Evolutionary conservation across 2,888 invertebrate species (phyloP).

Genomic region (Hedychridium roseum): DNA sequence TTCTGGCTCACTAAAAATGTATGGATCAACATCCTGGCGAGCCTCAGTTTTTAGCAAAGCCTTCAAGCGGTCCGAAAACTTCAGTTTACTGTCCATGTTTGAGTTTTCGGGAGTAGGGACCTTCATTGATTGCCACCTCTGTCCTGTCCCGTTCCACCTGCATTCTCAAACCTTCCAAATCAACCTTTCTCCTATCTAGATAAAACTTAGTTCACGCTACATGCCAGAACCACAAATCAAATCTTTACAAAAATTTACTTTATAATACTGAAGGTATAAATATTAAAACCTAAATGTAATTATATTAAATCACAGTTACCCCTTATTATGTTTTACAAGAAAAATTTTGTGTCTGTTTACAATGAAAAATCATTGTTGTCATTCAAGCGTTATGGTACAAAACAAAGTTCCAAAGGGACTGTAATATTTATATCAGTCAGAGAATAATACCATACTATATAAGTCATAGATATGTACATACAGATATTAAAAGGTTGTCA

Average conservation of each 20-base stretch:
- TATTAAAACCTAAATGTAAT: conserved; percentile 33
- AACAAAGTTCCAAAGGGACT: too few species aligned
- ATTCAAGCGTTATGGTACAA: too few species aligned
- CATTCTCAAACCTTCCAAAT: conserved; percentile 51
- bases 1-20: conserved; percentile 65
- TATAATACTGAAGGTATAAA: conserved; percentile 35
- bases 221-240: conserved; percentile 31
- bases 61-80: conserved; percentile 64
- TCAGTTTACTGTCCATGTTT: conserved; percentile 63
- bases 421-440: too few species aligned
- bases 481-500: conserved; percentile 29
- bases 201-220: conserved; percentile 43
- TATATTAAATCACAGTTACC: conserved; percentile 33
- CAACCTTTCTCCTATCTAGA: conserved; percentile 37
- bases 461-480: too few species aligned
- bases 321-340: conserved; percentile 10
- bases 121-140: conserved; percentile 52
- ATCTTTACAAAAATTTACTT: conserved; percentile 19
- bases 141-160: conserved; percentile 45
- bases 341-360: conserved; percentile 10
- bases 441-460: too few species aligned
- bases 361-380: conserved; percentile 14
- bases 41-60: conserved; percentile 61
- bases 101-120: conserved; percentile 51
- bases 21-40: conserved; percentile 63